Evolutionary conservation across 1,140 invertebrate genomes (phyloP).

Genomic region (Helicoverpa armigera): DNA sequence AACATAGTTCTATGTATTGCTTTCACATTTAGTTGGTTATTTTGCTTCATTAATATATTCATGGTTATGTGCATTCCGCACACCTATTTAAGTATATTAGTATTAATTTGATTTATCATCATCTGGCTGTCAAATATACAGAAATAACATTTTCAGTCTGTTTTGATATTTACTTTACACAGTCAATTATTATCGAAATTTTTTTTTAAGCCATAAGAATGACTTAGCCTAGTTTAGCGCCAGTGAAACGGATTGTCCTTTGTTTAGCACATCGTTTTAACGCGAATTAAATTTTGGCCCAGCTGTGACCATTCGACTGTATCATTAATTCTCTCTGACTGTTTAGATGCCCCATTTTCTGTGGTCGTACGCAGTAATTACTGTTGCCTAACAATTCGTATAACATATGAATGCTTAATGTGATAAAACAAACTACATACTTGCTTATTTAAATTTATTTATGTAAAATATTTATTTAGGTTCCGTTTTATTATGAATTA

Average conservation of each 20-base stretch:
- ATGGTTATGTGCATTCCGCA: no score
- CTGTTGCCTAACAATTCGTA: not conserved
- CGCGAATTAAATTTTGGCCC: conserved; percentile 11
- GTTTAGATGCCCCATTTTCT: conserved; percentile 31
- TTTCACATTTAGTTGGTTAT: no score
- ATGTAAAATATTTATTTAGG: not conserved
- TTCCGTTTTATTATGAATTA: not conserved
- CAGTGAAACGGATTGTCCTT: not conserved
- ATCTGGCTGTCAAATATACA: no score
- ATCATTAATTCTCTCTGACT: conserved; percentile 16
- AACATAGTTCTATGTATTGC: not conserved
- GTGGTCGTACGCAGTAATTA: conserved; percentile 35
- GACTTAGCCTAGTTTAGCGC: no score
- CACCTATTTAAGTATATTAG: not conserved
- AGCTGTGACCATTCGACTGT: conserved; percentile 26
- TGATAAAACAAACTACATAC: conserved; percentile 2
- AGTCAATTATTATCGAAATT: not conserved
- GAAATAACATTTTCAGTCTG: no score
- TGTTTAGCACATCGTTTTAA: conserved; percentile 14
- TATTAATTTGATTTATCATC: no score
- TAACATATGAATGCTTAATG: conserved; percentile 4
- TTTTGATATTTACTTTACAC: not conserved
- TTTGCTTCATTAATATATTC: no score
- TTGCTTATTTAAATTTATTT: not conserved
- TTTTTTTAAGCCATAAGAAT: not conserved